phyloP scores from a whole-genome alignment of 2,888 invertebrate species.

The Dugesia japonica region DNA sequence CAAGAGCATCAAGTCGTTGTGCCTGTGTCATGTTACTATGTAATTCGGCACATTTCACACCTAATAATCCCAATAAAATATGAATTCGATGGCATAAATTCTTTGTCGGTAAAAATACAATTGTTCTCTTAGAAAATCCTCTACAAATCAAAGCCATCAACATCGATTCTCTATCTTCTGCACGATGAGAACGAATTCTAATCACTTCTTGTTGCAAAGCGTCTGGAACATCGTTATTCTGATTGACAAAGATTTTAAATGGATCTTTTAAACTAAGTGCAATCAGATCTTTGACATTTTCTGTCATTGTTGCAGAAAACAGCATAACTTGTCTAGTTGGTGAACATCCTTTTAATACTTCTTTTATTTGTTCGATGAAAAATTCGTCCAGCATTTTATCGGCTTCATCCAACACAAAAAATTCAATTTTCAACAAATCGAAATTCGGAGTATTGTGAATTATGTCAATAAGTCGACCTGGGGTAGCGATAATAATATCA shows the following conservation, averaged over 20 bases:
- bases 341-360: slow-evolving; percentile 78
- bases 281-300: slow-evolving; percentile 71
- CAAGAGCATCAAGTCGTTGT: slow-evolving; percentile 42
- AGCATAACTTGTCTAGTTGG: slow-evolving; percentile 80
- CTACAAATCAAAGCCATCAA: slow-evolving; percentile 60
- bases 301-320: slow-evolving; percentile 99
- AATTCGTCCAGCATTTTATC: slow-evolving; percentile 87
- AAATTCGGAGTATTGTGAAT: slow-evolving; percentile 83
- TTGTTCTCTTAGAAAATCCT: slow-evolving; percentile 73
- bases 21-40: slow-evolving; percentile 91
- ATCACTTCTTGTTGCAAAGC: slow-evolving; percentile 90
- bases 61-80: slow-evolving; percentile 72
- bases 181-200: slow-evolving; percentile 60
- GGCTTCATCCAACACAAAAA: slow-evolving; percentile 64
- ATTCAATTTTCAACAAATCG: slow-evolving; percentile 69
- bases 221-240: slow-evolving; percentile 81
- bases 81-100: slow-evolving; percentile 81
- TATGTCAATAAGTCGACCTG: slow-evolving; percentile 90
- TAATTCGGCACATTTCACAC: slow-evolving; percentile 70
- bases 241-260: slow-evolving; percentile 81
- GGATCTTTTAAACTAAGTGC: slow-evolving; percentile 79
- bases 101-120: slow-evolving; percentile 91
- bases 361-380: slow-evolving; percentile 96
- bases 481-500: slow-evolving; percentile 91
- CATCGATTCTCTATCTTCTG: slow-evolving; percentile 77